phyloP scores from a whole-genome alignment of 35 echinoderm and acorn worm genomes.

The Nesometra sesokonis region DNA sequence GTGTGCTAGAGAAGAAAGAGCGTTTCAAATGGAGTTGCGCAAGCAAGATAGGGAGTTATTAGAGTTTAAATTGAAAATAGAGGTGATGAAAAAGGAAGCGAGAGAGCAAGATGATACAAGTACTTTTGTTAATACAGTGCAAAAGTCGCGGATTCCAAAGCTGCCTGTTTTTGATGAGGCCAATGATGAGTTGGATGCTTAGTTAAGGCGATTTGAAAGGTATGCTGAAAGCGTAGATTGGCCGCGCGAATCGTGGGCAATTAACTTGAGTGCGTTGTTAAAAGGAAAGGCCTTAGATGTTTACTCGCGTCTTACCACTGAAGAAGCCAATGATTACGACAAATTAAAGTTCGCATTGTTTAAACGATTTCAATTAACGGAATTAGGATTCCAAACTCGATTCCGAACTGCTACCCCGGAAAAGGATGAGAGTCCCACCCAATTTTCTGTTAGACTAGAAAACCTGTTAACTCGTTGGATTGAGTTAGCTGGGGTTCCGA shows the following conservation, averaged over 20 bases:
- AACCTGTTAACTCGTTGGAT: conserved; percentile 24
- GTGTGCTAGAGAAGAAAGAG: too few relatives aligned
- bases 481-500: not conserved
- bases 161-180: conserved; percentile 32
- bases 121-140: too few relatives aligned
- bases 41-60: too few relatives aligned
- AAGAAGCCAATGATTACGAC: conserved; percentile 44
- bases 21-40: too few relatives aligned
- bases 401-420: conserved; percentile 20
- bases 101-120: too few relatives aligned
- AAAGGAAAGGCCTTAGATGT: conserved; percentile 41
- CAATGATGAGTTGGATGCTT: conserved; percentile 65
- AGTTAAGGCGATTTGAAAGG: conserved; percentile 53
- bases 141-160: not conserved
- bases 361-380: conserved; percentile 34
- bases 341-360: conserved; percentile 44
- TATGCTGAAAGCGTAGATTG: conserved; percentile 32
- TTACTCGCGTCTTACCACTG: conserved; percentile 22
- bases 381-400: conserved; percentile 19
- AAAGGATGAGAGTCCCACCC: conserved; percentile 14
- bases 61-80: too few relatives aligned
- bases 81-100: too few relatives aligned
- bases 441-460: conserved; percentile 18
- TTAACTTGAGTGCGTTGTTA: conserved; percentile 36
- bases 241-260: conserved; percentile 29